Evolutionary conservation across 2,797 vertebrate species (phyloP).

Genomic region (Tolypeutes matacus): DNA sequence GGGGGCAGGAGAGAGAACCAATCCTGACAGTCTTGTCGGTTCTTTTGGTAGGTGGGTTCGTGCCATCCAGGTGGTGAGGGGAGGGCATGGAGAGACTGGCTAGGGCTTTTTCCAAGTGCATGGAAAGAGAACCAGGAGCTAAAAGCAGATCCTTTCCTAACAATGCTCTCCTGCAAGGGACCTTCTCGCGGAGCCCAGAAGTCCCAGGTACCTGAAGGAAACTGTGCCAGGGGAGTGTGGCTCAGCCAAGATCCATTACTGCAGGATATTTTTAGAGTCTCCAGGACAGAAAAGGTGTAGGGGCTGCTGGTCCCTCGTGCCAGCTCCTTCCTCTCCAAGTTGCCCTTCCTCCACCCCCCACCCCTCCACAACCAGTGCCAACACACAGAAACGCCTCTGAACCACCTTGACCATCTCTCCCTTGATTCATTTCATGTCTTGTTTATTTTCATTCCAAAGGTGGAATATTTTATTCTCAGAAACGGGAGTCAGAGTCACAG

Average conservation of each 20-base stretch:
- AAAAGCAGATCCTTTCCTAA: background rate
- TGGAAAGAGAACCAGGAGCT: background rate
- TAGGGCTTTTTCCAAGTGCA: background rate
- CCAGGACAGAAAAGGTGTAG: background rate
- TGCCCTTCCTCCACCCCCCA: too few relatives aligned
- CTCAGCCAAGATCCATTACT: background rate
- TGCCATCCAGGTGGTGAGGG: slow-evolving; percentile 28
- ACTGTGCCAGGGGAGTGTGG: background rate
- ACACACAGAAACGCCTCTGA: background rate
- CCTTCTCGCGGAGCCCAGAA: background rate
- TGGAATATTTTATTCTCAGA: slow-evolving; percentile 41
- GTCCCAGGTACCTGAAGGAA: background rate
- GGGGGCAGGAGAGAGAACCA: background rate
- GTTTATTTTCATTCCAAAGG: slow-evolving; percentile 56
- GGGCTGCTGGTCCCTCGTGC: background rate
- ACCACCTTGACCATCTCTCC: background rate
- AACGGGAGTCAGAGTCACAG: slow-evolving; percentile 7
- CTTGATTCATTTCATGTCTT: background rate
- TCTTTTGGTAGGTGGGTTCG: slow-evolving; percentile 19
- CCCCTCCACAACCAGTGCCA: background rate
- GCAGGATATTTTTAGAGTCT: slow-evolving; percentile 52
- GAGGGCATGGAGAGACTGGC: accelerated
- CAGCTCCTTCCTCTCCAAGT: background rate
- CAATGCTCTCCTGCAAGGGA: background rate
- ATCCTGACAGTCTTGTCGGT: background rate